Evolutionary conservation across 1,140 invertebrate species (phyloP).

Genomic region (Zaprionus ghesquierei): DNA sequence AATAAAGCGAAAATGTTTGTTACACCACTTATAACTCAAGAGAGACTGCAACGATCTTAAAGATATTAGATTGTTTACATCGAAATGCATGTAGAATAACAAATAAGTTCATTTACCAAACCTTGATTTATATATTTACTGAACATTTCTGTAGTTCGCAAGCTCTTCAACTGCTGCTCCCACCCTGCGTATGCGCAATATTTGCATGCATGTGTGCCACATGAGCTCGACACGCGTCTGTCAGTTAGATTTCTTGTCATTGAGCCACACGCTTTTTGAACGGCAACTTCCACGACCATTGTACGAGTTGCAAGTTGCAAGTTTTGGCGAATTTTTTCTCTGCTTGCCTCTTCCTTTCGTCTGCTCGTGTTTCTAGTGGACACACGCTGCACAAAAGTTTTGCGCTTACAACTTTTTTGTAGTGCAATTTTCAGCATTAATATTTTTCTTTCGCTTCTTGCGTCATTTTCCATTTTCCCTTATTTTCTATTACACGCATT

Average conservation of each 20-base stretch:
- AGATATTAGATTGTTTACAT: not conserved
- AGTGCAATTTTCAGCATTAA: conserved; percentile 54
- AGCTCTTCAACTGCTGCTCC: not conserved
- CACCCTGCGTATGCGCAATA: conserved; percentile 35
- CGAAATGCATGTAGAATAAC: not conserved
- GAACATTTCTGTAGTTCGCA: not conserved
- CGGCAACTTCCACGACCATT: conserved; percentile 2
- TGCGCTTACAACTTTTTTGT: conserved; percentile 53
- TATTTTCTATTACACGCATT: conserved; percentile 49
- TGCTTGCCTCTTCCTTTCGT: not conserved
- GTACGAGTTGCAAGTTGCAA: not conserved
- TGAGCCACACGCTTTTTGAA: conserved; percentile 27
- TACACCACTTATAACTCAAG: not conserved
- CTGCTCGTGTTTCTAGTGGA: too few species aligned
- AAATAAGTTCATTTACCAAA: not conserved
- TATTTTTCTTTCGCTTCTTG: conserved; percentile 52
- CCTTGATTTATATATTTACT: not conserved
- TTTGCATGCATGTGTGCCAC: not conserved
- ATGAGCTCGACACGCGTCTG: not conserved
- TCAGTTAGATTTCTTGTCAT: conserved; percentile 8
- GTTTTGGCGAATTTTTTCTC: conserved; percentile 2
- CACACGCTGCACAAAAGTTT: conserved; percentile 51
- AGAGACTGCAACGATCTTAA: not conserved
- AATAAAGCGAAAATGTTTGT: not conserved
- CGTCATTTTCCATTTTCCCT: not conserved